These are phyloP conservation scores for Pipistrellus pygmaeus DNA, from an alignment of 2,797 vertebrate species.

Conservation along the genomic window DNA sequence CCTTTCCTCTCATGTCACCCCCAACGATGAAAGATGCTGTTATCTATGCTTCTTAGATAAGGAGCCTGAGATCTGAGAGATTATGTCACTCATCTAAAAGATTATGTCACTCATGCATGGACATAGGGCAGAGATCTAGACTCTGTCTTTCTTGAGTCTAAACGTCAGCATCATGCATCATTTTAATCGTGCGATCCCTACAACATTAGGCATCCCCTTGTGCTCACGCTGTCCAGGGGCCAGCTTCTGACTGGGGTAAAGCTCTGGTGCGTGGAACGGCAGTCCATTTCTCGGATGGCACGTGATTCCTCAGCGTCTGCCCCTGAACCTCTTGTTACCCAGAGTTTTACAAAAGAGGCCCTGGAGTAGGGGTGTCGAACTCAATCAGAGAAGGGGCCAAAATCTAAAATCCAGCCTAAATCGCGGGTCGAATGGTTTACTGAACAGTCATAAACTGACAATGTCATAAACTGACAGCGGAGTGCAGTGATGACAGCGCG, in stretches of 20 bases:
- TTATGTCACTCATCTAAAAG: not conserved
- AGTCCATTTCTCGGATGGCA: not conserved
- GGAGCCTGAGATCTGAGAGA: not conserved
- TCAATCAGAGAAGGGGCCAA: too few species aligned
- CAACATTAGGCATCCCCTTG: rapidly evolving
- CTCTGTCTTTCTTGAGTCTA: not conserved
- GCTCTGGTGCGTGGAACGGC: not conserved
- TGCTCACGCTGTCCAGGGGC: not conserved
- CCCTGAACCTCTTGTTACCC: not conserved
- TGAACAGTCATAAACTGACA: too few species aligned
- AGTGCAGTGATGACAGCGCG: too few species aligned
- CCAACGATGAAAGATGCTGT: rapidly evolving
- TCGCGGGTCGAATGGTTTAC: too few species aligned
- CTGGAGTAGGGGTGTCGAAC: too few species aligned
- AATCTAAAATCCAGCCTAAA: too few species aligned
- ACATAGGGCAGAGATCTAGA: not conserved
- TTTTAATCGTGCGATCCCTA: not conserved
- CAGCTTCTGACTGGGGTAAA: not conserved
- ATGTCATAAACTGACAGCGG: too few species aligned
- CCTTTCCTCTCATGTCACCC: not conserved
- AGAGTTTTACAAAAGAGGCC: not conserved
- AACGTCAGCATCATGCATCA: not conserved
- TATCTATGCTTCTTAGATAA: not conserved
- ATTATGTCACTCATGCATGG: too few species aligned
- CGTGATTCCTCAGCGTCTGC: too few species aligned